Percentiles rank a stretch among this genome's conserved stretches.
phyloP scores from a whole-genome alignment of 2,888 invertebrate genomes.

The Ferdinandea cuprea region DNA sequence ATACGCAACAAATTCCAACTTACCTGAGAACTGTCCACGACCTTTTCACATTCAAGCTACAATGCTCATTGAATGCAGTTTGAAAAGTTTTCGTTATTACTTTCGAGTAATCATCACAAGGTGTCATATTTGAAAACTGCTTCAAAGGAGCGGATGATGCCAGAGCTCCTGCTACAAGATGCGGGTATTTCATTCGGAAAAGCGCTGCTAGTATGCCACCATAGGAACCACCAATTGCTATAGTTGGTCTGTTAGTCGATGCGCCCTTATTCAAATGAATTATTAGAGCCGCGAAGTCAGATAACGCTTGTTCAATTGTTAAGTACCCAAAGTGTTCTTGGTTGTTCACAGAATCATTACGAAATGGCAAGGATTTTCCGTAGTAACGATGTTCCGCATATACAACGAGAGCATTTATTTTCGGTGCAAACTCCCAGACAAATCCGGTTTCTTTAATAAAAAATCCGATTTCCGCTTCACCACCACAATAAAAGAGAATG shows the following conservation, averaged over 20 bases:
- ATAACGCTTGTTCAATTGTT: conserved; percentile 95
- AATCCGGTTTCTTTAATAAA: conserved; percentile 89
- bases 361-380: conserved; percentile 94
- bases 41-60: conserved; percentile 88
- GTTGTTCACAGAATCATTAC: conserved; percentile 88
- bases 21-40: conserved; percentile 92
- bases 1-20: conserved; percentile 34
- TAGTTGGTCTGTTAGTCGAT: conserved; percentile 88
- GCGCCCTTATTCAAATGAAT: conserved; percentile 82
- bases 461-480: conserved; percentile 96
- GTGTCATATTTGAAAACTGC: conserved; percentile 86
- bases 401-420: conserved; percentile 92
- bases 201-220: conserved; percentile 99
- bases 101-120: conserved; percentile 87
- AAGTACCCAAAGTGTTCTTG: conserved; percentile 91
- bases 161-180: conserved; percentile 92
- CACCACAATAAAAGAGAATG: conserved; percentile 94
- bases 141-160: conserved; percentile 96
- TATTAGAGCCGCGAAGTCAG: conserved; percentile 94
- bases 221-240: conserved; percentile 95
- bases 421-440: conserved; percentile 93
- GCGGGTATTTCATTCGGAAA: conserved; percentile 97
- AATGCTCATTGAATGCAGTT: conserved; percentile 83
- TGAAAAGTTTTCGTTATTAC: conserved; percentile 91
- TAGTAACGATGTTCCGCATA: conserved; percentile 99